A percentile compares a stretch with the other conserved stretches of the same genome.
phyloP scores from a whole-genome alignment of 1,140 invertebrate species.

The Rhynchophorus ferrugineus region DNA sequence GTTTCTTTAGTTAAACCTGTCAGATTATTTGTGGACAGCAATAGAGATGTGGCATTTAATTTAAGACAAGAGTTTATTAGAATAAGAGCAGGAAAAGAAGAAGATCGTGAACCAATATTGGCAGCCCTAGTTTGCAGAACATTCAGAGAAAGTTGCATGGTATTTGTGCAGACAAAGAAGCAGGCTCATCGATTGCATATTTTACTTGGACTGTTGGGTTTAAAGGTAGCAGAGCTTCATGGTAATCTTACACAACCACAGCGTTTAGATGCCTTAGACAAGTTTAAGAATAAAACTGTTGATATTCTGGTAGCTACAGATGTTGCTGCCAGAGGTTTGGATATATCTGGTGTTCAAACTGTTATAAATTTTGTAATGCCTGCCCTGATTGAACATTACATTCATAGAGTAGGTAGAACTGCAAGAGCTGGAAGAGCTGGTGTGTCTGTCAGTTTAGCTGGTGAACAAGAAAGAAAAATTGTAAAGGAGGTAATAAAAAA shows the following conservation, averaged over 20 bases:
- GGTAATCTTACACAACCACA: slow-evolving; percentile 91
- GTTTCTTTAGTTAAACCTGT: slow-evolving; percentile 88
- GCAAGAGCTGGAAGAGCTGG: slow-evolving; percentile 85
- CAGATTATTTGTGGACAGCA: slow-evolving; percentile 91
- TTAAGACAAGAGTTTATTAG: slow-evolving; percentile 90
- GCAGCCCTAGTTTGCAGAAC: slow-evolving; percentile 85
- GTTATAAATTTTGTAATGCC: slow-evolving; percentile 97
- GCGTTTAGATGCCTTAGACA: slow-evolving; percentile 78
- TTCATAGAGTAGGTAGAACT: slow-evolving; percentile 79
- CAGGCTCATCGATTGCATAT: slow-evolving; percentile 90
- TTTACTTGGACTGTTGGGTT: slow-evolving; percentile 69
- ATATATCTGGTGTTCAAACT: slow-evolving; percentile 93
- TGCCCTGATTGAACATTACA: slow-evolving; percentile 88
- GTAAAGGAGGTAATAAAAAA: slow-evolving; percentile 89
- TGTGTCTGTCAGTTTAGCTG: slow-evolving; percentile 88
- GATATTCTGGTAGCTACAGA: slow-evolving; percentile 94
- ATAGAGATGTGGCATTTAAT: slow-evolving; percentile 91
- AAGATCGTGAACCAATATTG: slow-evolving; percentile 84
- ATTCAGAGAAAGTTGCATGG: slow-evolving; percentile 86
- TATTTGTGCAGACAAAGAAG: slow-evolving; percentile 95
- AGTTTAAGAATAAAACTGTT: slow-evolving; percentile 81
- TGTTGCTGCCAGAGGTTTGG: slow-evolving; percentile 91
- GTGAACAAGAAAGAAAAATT: slow-evolving; percentile 82
- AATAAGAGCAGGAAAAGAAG: slow-evolving; percentile 71
- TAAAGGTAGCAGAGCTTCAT: slow-evolving; percentile 79